Evolutionary conservation across 1,140 invertebrate species (phyloP).

Genomic region (Macrobrachium rosenbergii): DNA sequence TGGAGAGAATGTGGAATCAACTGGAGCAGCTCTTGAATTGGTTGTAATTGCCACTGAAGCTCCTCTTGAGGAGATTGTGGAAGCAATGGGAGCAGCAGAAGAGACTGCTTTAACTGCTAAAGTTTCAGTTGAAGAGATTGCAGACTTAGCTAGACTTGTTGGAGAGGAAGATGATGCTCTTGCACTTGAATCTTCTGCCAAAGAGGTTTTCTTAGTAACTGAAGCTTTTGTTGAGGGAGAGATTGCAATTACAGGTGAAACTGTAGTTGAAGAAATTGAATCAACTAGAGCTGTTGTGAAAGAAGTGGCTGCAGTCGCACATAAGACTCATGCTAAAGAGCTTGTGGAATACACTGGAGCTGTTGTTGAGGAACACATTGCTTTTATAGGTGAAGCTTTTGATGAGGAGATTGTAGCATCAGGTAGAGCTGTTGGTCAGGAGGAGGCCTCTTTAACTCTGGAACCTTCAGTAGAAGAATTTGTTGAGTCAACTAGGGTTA

Average conservation of each 20-base stretch:
- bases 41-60: neutral
- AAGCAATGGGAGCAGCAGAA: no score
- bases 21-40: neutral
- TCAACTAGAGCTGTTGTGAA: neutral
- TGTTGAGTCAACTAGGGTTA: no score
- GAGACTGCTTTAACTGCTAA: neutral
- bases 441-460: no score
- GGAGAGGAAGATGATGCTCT: neutral
- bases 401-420: no score
- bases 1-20: no score
- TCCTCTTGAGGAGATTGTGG: neutral
- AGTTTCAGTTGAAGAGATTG: neutral
- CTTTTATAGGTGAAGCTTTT: no score
- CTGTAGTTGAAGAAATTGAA: slow-evolving; percentile 11
- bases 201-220: neutral
- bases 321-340: no score
- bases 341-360: no score
- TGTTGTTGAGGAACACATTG: no score
- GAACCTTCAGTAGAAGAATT: no score
- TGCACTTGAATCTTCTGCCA: neutral
- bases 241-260: neutral
- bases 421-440: no score
- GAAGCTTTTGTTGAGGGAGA: slow-evolving; percentile 8
- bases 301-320: neutral
- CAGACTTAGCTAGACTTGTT: neutral